Evolutionary conservation across 2,113 vertebrate genomes (phyloP).

Genomic region (Pampusana beccarii): DNA sequence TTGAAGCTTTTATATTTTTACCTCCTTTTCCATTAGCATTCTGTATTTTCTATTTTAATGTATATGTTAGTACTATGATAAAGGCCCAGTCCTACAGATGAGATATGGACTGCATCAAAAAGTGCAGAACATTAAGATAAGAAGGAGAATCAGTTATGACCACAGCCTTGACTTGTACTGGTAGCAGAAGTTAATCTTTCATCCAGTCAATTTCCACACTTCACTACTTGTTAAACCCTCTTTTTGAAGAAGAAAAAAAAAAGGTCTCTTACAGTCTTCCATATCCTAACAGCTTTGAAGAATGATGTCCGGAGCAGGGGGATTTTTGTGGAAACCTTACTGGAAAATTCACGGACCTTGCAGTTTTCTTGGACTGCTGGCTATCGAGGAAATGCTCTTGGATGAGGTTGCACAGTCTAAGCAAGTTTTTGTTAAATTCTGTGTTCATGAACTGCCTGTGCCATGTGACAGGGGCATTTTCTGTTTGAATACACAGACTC

Average conservation of each 20-base stretch:
- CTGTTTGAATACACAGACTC: background rate
- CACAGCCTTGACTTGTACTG: background rate
- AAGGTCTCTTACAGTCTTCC: background rate
- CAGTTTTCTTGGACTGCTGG: background rate
- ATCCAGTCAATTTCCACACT: background rate
- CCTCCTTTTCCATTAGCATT: background rate
- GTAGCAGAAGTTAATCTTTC: background rate
- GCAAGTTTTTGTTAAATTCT: background rate
- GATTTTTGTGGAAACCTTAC: background rate
- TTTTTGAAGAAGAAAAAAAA: background rate
- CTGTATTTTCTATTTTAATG: background rate
- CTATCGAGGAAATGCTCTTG: rapidly evolving
- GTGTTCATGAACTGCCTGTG: background rate
- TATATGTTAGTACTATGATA: background rate
- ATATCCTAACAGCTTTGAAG: background rate
- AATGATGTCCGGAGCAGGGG: background rate
- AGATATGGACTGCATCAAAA: background rate
- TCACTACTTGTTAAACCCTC: background rate
- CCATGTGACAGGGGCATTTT: background rate
- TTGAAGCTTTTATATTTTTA: background rate
- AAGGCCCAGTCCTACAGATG: background rate
- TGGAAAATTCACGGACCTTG: background rate
- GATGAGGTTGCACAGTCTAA: background rate
- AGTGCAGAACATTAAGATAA: background rate
- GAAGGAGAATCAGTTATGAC: background rate